Percentiles rank a stretch among this genome's conserved stretches.
Evolutionary conservation across 2,113 vertebrate genomes (phyloP).

Genomic region (Pseudorectes ferrugineus): DNA sequence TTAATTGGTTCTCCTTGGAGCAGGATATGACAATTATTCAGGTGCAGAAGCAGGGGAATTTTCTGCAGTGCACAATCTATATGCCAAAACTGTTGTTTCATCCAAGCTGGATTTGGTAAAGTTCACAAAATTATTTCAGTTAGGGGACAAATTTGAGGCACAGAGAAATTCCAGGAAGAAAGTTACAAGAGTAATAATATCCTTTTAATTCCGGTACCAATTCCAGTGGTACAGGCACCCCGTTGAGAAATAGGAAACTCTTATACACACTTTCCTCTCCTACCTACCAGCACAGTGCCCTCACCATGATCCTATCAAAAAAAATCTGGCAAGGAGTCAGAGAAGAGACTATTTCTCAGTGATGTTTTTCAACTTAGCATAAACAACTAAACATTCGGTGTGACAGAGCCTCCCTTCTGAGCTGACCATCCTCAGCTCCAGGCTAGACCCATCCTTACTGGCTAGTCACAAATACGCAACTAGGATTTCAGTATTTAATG

Average conservation of each 20-base stretch:
- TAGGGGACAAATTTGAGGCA: not conserved
- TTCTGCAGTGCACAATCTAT: not conserved
- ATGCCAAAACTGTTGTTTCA: not conserved
- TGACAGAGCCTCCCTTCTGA: not conserved
- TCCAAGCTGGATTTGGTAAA: not conserved
- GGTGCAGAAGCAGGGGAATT: not conserved
- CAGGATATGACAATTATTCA: not conserved
- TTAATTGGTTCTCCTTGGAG: not conserved
- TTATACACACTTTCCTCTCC: fast-evolving
- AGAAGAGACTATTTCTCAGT: not conserved
- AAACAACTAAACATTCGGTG: not conserved
- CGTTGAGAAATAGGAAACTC: not conserved
- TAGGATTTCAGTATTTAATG: not conserved
- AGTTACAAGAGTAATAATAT: not conserved
- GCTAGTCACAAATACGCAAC: not conserved
- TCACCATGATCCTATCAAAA: not conserved
- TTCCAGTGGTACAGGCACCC: not conserved
- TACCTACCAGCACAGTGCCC: not conserved
- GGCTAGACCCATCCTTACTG: not conserved
- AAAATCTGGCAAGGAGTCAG: not conserved
- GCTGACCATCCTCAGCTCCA: not conserved
- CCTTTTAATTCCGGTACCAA: not conserved
- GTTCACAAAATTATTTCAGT: not conserved
- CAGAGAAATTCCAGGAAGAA: not conserved
- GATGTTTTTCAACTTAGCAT: not conserved